phyloP scores from a whole-genome alignment of 2,888 invertebrate genomes.

The Neelides folsomi region DNA sequence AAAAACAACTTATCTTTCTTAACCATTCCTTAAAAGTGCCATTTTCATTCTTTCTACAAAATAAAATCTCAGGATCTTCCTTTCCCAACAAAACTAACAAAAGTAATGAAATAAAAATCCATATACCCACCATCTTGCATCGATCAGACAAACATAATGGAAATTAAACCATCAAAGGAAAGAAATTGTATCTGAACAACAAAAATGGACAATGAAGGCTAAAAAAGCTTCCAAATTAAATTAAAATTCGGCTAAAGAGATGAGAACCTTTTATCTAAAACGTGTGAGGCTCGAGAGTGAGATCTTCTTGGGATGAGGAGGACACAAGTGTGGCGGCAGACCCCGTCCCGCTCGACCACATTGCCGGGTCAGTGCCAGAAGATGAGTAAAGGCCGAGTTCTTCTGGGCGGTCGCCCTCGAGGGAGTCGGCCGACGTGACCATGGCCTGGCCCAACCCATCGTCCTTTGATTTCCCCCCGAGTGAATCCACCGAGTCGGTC shows the following conservation, averaged over 20 bases:
- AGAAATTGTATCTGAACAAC: too few relatives aligned
- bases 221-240: neutral
- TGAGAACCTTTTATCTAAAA: neutral
- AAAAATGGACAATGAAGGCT: too few relatives aligned
- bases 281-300: conserved; percentile 25
- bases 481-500: conserved; percentile 27
- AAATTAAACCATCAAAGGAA: neutral
- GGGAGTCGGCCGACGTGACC: conserved; percentile 43
- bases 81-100: too few relatives aligned
- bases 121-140: too few relatives aligned
- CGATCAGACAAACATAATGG: neutral
- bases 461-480: conserved; percentile 12
- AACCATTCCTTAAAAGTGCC: too few relatives aligned
- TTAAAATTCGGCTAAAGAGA: neutral
- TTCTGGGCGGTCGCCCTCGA: conserved; percentile 35
- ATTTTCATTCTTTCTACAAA: too few relatives aligned
- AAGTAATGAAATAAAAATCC: too few relatives aligned
- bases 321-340: conserved; percentile 76
- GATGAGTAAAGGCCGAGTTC: conserved; percentile 19
- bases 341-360: conserved; percentile 73
- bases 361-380: conserved; percentile 53
- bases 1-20: too few relatives aligned
- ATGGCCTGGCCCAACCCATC: conserved; percentile 30
- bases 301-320: conserved; percentile 37
- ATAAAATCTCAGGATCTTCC: too few relatives aligned